Conservation (phyloP, 2,113 vertebrate species). For the Chinchilla lanigera region DNA sequence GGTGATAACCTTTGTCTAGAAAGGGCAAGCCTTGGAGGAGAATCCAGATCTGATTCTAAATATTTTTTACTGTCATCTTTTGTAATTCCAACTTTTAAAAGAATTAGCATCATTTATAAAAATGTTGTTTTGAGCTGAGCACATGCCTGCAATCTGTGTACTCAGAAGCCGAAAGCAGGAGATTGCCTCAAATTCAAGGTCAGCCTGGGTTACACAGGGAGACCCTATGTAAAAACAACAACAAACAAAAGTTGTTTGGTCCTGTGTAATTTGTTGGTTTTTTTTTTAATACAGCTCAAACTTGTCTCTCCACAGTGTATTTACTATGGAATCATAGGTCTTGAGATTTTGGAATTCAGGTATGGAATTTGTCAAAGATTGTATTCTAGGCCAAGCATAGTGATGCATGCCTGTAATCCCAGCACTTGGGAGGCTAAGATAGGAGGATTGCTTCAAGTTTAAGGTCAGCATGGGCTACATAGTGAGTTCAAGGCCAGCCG, state of each 20-base stretch:
- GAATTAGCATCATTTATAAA: neutral
- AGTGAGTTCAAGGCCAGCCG: no score
- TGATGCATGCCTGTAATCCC: no score
- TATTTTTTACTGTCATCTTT: neutral
- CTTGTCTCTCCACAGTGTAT: neutral
- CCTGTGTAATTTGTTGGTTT: neutral
- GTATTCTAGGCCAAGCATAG: neutral
- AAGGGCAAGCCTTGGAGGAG: neutral
- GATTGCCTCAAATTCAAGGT: no score
- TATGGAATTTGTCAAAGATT: slow-evolving; percentile 34
- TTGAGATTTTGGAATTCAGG: slow-evolving; percentile 46
- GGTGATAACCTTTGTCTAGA: neutral
- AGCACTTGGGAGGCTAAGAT: no score
- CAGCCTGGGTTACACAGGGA: no score
- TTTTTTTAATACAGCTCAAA: slow-evolving; percentile 4
- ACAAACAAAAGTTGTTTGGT: neutral
- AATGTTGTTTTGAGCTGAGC: neutral
- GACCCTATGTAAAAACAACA: no score
- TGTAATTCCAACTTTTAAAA: neutral
- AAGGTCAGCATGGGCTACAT: no score
- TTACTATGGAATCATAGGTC: neutral
- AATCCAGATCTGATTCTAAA: neutral
- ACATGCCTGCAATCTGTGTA: no score
- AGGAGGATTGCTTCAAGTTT: no score
- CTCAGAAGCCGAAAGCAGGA: no score